Conservation (phyloP, 92 coral and sea anemone species). For the Desmophyllum pertusum region DNA sequence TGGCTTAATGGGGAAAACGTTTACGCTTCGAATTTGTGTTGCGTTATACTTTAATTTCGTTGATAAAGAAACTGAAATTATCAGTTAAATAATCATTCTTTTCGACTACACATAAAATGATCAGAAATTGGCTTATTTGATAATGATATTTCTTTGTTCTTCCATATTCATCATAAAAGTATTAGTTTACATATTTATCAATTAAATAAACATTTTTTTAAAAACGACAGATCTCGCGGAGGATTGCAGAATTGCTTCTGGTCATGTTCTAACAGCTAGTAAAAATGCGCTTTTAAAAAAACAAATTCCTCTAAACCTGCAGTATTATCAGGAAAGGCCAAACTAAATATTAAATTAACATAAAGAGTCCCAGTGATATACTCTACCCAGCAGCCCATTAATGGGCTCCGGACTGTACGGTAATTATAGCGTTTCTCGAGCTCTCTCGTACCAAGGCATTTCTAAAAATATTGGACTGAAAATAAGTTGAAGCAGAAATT, state of each 20-base stretch:
- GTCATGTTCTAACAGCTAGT: background rate
- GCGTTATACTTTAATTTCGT: background rate
- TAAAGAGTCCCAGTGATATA: too few relatives aligned
- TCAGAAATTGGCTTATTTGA: background rate
- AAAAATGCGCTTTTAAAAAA: background rate
- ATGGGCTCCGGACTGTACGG: too few relatives aligned
- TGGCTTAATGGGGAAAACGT: background rate
- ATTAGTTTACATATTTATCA: background rate
- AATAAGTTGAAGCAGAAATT: too few relatives aligned
- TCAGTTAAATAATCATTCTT: background rate
- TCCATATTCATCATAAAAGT: background rate
- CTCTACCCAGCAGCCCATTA: too few relatives aligned
- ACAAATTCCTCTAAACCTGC: background rate
- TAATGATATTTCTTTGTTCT: background rate
- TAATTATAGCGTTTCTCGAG: too few relatives aligned
- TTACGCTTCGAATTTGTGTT: background rate
- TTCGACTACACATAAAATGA: background rate
- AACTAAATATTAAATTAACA: too few relatives aligned
- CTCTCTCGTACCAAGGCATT: too few relatives aligned
- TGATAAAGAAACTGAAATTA: background rate
- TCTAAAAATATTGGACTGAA: too few relatives aligned
- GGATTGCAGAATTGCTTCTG: background rate
- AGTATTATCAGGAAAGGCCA: too few relatives aligned
- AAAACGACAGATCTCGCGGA: background rate
- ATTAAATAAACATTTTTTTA: background rate